phyloP scores from a whole-genome alignment of 1,140 invertebrate species.

The Steinernema khuongi region DNA sequence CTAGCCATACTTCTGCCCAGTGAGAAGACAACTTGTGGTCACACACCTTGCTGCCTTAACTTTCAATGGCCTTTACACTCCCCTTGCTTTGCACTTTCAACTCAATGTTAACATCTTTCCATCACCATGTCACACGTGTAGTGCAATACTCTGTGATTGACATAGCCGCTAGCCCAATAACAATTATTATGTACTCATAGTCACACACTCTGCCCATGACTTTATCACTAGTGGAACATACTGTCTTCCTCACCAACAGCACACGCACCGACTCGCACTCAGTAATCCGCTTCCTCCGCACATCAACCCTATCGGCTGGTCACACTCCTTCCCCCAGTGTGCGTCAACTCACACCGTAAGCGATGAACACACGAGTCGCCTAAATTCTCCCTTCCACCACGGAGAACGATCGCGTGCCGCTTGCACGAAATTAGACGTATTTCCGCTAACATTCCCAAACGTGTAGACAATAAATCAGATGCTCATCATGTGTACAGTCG shows the following conservation, averaged over 20 bases:
- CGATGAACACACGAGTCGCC: neutral
- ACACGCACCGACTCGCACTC: no score
- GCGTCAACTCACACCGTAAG: neutral
- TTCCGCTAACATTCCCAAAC: neutral
- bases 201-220: neutral
- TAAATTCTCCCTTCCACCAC: neutral
- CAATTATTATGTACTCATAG: neutral
- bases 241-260: no score
- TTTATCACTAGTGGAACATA: no score
- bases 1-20: conserved; percentile 35
- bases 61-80: neutral
- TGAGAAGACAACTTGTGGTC: neutral
- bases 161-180: conserved; percentile 1
- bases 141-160: conserved; percentile 7
- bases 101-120: neutral
- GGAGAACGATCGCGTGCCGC: conserved; percentile 2
- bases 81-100: neutral
- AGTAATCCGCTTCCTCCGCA: no score
- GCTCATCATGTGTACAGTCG: neutral
- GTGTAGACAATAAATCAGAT: neutral
- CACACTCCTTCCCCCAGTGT: neutral
- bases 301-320: no score
- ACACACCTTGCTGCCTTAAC: neutral
- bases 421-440: neutral
- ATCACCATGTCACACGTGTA: neutral